Evolutionary conservation across 2,888 invertebrate genomes (phyloP).

Genomic region (Megaustenia siamemsis): DNA sequence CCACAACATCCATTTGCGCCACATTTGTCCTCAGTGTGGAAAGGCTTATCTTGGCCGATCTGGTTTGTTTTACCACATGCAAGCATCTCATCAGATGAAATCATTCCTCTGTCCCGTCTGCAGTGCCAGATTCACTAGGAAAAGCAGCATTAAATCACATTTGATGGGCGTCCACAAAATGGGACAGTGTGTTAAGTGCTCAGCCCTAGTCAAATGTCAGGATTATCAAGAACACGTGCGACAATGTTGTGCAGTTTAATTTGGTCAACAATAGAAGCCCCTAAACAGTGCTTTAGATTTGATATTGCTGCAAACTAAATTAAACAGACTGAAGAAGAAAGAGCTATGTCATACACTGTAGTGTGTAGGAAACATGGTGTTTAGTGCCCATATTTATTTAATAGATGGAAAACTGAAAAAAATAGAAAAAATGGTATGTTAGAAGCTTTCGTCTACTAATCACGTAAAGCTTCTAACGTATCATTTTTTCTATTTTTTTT

Average conservation of each 20-base stretch:
- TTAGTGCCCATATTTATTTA: too few species aligned
- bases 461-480: too few species aligned
- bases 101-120: slow-evolving; percentile 42
- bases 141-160: slow-evolving; percentile 43
- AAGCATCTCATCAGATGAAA: slow-evolving; percentile 41
- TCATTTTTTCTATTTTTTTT: too few species aligned
- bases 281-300: too few species aligned
- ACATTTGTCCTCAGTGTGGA: slow-evolving; percentile 37
- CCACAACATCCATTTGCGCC: slow-evolving; percentile 13
- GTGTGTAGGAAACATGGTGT: too few species aligned
- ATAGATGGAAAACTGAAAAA: too few species aligned
- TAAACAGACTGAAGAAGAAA: too few species aligned
- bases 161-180: slow-evolving; percentile 41
- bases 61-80: slow-evolving; percentile 46
- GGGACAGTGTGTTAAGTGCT: slow-evolving; percentile 30
- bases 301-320: too few species aligned
- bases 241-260: background rate
- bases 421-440: too few species aligned
- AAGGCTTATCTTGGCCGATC: slow-evolving; percentile 39
- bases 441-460: too few species aligned
- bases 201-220: slow-evolving; percentile 8
- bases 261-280: background rate
- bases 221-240: slow-evolving; percentile 36
- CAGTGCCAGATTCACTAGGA: slow-evolving; percentile 36
- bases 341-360: too few species aligned